These are phyloP conservation scores for Ochropacha duplaris DNA, from an alignment of 2,888 invertebrate species.

Conservation along the genomic window DNA sequence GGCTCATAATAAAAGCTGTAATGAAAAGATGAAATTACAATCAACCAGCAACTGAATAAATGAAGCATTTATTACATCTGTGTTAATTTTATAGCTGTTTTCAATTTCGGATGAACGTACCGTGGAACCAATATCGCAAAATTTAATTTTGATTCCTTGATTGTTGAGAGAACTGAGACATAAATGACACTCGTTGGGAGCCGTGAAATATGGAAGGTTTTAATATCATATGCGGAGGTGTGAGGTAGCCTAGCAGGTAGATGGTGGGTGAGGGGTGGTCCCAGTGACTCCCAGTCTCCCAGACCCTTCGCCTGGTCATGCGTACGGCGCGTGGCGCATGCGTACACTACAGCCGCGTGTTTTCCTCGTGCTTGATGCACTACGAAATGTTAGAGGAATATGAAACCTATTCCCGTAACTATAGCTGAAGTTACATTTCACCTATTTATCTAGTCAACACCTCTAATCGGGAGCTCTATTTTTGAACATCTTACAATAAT, in stretches of 20 bases:
- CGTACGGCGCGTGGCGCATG: slow-evolving; percentile 71
- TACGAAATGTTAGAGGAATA: slow-evolving; percentile 14
- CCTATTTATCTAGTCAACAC: background rate
- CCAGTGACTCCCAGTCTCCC: slow-evolving; percentile 19
- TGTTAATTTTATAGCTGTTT: slow-evolving; percentile 8
- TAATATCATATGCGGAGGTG: slow-evolving; percentile 57
- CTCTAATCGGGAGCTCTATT: background rate
- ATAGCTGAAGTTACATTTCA: background rate
- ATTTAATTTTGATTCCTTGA: slow-evolving; percentile 61
- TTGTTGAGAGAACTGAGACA: slow-evolving; percentile 56
- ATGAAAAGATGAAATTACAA: background rate
- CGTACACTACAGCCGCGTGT: slow-evolving; percentile 70
- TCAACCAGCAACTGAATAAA: background rate
- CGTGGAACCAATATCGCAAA: slow-evolving; percentile 34
- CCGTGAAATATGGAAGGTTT: slow-evolving; percentile 69
- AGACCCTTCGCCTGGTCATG: slow-evolving; percentile 19
- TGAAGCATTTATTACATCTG: background rate
- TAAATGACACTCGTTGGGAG: slow-evolving; percentile 58
- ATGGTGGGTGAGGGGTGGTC: slow-evolving; percentile 32
- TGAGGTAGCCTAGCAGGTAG: slow-evolving; percentile 42
- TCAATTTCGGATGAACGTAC: slow-evolving; percentile 2
- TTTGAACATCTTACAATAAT: background rate
- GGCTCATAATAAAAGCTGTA: background rate
- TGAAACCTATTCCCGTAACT: slow-evolving; percentile 3
- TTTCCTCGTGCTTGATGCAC: slow-evolving; percentile 66